Percentiles rank a stretch among this genome's conserved stretches.
Evolutionary conservation across 2,797 vertebrate genomes (phyloP).

Genomic region (Megaceryle alcyon): DNA sequence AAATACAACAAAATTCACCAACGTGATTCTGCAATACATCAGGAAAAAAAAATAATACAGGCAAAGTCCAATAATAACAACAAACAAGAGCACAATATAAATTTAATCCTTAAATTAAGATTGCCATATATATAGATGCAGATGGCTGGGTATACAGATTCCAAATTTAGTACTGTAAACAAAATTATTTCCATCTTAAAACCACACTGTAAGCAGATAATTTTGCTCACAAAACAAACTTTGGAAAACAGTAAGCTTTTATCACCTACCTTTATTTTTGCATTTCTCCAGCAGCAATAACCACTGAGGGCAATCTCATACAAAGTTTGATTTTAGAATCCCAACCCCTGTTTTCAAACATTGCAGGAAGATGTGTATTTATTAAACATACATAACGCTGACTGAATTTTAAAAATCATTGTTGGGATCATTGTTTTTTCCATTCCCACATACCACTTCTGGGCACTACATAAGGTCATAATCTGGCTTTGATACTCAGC

Average conservation of each 20-base stretch:
- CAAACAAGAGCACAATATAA: neutral
- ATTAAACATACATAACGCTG: neutral
- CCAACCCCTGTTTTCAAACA: neutral
- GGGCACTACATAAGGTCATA: neutral
- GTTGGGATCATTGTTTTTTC: neutral
- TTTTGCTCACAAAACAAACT: neutral
- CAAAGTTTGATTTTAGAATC: neutral
- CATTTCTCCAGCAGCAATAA: neutral
- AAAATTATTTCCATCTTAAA: slow-evolving; percentile 22
- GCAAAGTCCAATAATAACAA: neutral
- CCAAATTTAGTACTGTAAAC: neutral
- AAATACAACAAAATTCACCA: neutral
- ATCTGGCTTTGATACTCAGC: neutral
- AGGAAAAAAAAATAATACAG: neutral
- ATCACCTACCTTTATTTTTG: neutral
- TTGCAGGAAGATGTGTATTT: neutral
- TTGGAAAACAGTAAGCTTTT: neutral
- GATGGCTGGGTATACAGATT: neutral
- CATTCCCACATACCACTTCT: neutral
- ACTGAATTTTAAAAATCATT: neutral
- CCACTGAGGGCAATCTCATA: neutral
- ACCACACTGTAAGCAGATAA: neutral
- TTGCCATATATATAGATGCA: neutral
- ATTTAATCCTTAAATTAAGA: neutral
- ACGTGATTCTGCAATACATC: neutral